Conservation (phyloP, 2,888 invertebrate genomes). For the Erynnis tages region DNA sequence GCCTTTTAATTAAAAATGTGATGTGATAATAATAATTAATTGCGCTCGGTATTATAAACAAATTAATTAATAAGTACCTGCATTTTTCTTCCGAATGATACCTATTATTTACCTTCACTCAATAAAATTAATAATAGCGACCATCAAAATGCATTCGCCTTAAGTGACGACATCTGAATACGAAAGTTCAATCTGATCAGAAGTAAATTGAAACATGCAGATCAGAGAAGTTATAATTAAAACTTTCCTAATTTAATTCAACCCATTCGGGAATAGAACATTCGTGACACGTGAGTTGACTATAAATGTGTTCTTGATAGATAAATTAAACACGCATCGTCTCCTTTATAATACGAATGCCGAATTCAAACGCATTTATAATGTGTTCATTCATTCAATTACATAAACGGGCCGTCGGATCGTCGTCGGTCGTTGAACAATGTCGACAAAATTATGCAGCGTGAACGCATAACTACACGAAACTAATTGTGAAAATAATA, state of each 20-base stretch:
- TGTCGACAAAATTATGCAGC: slow-evolving; percentile 69
- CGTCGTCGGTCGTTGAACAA: slow-evolving; percentile 39
- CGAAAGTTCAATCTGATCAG: not conserved
- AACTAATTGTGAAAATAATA: slow-evolving; percentile 67
- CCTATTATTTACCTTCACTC: no score
- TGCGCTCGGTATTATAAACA: no score
- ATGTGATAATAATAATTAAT: no score
- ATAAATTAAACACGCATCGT: slow-evolving; percentile 58
- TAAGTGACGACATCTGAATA: not conserved
- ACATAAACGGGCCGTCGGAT: slow-evolving; percentile 48
- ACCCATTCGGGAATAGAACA: slow-evolving; percentile 30
- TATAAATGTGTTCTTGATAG: slow-evolving; percentile 41
- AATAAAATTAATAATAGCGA: no score
- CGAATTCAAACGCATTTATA: slow-evolving; percentile 38
- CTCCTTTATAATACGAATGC: slow-evolving; percentile 46
- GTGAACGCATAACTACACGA: slow-evolving; percentile 75
- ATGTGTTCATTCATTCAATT: slow-evolving; percentile 54
- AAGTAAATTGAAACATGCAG: not conserved
- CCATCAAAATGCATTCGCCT: no score
- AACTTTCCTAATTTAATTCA: slow-evolving; percentile 1
- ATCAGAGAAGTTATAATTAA: not conserved
- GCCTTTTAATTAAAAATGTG: no score
- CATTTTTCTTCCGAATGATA: no score
- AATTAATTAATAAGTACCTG: no score
- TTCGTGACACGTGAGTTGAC: slow-evolving; percentile 38